Base-by-base conservation (phyloP, 2,797 vertebrate genomes). In the Ciconia nigra region DNA sequence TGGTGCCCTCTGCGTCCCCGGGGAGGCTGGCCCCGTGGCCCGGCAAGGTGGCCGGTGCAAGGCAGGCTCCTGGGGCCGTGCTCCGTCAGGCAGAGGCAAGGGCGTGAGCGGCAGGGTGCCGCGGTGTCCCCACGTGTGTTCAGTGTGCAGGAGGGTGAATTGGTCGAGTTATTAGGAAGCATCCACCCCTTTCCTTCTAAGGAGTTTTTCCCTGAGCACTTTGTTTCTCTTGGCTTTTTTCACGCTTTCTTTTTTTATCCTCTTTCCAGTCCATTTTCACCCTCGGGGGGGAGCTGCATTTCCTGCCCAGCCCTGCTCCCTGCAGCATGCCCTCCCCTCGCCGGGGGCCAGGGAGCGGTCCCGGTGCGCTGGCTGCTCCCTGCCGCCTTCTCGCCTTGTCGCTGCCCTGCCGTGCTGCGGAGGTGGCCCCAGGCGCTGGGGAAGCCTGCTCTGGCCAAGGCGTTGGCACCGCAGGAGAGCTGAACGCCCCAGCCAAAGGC, bases 191-290 rank as follows among this genome's bases (percentile, higher is more conserved):
- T 71, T 69, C 96, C 95, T 95, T 97, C 93, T 95, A 95, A 91
- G 95, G 96, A 95, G 49, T 82, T 95, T 91, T 89, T 47, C 83
- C 88, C 73, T 0, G 74, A 58, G 95, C 81, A 0, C 81, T 46
- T 57, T 92, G 84, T 94, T 97, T 95, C 93, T 92, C 79, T 93
- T 97, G 93, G 96, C 93, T 86, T 96, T 96, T 95, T 91, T 71
- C 25, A 20, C 2, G 10, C 83, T 76, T 95, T 49, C 94, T 95
- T 96, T 96, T 96, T 96, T 95, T 95, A 92, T 72, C 89, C 63
- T 80, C 66, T 96, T 96, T 95, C 89, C 93, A 94, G 77, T 84
- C 89, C 62, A 25, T 96, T 95, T 92, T 74, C 70, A 73, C 83
- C 89, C 74, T 22, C 29, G 24, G 55, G 44, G 41, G 67, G 21